Percentiles rank a stretch among this genome's conserved stretches.
Conservation (phyloP, 2,888 invertebrate species). For the Belgica antarctica region DNA sequence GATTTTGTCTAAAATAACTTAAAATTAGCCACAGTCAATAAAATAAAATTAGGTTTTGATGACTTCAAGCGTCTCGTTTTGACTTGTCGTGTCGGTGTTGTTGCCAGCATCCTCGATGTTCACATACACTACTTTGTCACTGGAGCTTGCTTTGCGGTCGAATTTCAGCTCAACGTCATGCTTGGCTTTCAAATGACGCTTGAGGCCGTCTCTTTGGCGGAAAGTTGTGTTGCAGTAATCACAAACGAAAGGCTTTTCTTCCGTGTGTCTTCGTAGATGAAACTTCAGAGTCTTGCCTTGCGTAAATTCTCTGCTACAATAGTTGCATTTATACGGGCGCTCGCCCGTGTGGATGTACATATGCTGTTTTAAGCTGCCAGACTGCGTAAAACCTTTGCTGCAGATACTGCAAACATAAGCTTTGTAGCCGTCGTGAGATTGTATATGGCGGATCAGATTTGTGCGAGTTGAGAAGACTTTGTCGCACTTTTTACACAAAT, state of each 20-base stretch:
- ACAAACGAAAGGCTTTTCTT: slow-evolving; percentile 51
- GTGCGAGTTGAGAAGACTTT: slow-evolving; percentile 52
- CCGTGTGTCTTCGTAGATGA: slow-evolving; percentile 51
- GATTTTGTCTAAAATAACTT: neutral
- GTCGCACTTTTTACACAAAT: slow-evolving; percentile 49
- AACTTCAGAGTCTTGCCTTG: slow-evolving; percentile 51
- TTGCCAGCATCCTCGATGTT: neutral
- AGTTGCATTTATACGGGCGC: slow-evolving; percentile 49
- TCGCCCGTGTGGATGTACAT: slow-evolving; percentile 50
- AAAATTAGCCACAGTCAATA: neutral
- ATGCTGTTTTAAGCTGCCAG: slow-evolving; percentile 51
- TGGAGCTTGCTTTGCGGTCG: slow-evolving; percentile 1
- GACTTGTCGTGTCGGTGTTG: neutral
- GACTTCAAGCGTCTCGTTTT: neutral
- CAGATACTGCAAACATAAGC: slow-evolving; percentile 50
- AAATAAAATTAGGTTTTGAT: neutral
- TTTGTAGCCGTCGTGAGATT: slow-evolving; percentile 50
- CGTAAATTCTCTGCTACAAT: slow-evolving; percentile 50
- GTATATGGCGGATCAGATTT: slow-evolving; percentile 51
- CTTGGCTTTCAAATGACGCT: slow-evolving; percentile 43
- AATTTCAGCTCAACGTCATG: slow-evolving; percentile 27
- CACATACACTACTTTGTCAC: neutral
- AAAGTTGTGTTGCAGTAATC: slow-evolving; percentile 50
- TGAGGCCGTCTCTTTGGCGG: slow-evolving; percentile 51
- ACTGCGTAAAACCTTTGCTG: slow-evolving; percentile 50